phyloP scores from a whole-genome alignment of 2,113 vertebrate genomes.

The Pitta sordida region DNA sequence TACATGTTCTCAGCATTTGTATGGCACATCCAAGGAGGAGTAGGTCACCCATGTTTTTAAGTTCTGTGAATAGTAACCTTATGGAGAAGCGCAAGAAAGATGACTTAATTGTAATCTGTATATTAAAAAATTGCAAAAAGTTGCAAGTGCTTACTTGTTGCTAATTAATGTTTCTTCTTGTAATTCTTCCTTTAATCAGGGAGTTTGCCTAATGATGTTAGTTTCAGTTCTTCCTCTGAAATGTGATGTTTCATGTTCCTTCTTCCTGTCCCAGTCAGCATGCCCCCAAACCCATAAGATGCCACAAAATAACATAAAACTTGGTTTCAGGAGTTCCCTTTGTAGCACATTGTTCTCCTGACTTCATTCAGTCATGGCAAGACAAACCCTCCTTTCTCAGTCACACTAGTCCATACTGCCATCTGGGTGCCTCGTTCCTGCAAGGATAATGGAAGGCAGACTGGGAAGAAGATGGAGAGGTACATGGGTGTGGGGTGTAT shows the following conservation, averaged over 20 bases:
- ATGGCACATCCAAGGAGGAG: background rate
- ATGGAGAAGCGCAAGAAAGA: background rate
- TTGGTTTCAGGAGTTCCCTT: background rate
- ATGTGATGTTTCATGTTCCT: background rate
- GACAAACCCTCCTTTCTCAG: background rate
- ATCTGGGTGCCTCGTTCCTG: background rate
- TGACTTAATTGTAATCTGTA: background rate
- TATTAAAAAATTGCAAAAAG: slow-evolving; percentile 1
- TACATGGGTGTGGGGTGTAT: rapidly evolving
- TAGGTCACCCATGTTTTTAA: background rate
- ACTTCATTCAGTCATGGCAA: background rate
- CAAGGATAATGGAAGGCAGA: background rate
- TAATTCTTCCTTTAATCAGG: background rate
- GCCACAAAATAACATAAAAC: background rate
- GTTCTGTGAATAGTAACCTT: background rate
- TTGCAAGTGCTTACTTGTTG: background rate
- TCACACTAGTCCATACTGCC: background rate
- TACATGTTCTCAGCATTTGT: background rate
- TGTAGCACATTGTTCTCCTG: background rate
- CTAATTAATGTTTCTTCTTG: background rate
- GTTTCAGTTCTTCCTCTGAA: background rate
- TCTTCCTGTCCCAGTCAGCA: background rate
- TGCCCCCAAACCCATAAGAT: background rate
- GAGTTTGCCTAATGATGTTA: background rate
- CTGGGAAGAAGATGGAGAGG: background rate